phyloP scores from a whole-genome alignment of 2,113 vertebrate species.

The Rhea pennata region DNA sequence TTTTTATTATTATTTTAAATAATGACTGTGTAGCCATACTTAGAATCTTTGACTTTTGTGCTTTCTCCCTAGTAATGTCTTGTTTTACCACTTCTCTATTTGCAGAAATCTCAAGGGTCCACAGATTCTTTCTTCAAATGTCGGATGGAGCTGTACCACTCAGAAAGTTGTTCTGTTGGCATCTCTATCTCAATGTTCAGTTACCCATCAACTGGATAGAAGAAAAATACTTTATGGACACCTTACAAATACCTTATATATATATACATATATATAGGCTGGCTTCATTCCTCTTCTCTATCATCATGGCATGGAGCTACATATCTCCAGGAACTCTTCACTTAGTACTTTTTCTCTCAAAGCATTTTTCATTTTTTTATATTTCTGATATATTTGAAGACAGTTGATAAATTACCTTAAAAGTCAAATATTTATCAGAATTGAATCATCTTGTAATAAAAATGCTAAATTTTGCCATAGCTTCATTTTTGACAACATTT shows the following conservation, averaged over 20 bases:
- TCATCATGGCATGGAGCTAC: not conserved
- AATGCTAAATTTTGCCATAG: not conserved
- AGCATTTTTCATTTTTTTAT: not conserved
- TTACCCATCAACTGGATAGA: not conserved
- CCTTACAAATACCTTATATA: not conserved
- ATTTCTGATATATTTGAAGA: not conserved
- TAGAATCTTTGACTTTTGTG: not conserved
- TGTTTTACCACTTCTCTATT: not conserved
- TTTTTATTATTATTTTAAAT: not conserved
- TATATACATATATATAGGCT: not conserved
- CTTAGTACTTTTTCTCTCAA: not conserved
- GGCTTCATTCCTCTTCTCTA: not conserved
- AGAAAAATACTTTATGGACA: not conserved
- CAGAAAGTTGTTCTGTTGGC: fast-evolving
- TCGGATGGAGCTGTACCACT: not conserved
- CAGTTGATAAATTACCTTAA: constrained; percentile 21
- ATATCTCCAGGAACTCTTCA: not conserved
- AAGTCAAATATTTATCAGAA: not conserved
- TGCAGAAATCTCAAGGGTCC: not conserved
- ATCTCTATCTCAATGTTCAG: not conserved
- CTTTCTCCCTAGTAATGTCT: not conserved
- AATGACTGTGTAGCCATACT: not conserved
- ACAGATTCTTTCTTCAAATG: not conserved
- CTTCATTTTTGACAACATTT: not conserved
- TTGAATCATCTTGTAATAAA: not conserved